These are phyloP conservation scores for Frankliniella fusca DNA, from an alignment of 2,888 invertebrate genomes.

Conservation along the genomic window DNA sequence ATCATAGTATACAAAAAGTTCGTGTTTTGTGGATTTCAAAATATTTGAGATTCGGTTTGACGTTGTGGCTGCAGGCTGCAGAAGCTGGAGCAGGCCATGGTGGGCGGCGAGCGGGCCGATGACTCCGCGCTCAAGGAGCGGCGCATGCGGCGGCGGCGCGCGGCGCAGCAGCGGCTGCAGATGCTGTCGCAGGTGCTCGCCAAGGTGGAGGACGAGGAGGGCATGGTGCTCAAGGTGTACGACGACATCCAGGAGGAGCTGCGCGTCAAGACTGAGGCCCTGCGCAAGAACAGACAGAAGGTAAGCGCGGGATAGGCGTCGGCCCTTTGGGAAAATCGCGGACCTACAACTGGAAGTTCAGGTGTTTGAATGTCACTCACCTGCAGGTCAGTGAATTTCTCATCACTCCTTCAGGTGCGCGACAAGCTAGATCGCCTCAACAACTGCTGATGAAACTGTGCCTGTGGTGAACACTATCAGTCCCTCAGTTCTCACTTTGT, in stretches of 20 bases:
- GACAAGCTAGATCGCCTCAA: too few species aligned
- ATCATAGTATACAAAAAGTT: too few species aligned
- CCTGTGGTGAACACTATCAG: too few species aligned
- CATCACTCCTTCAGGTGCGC: too few species aligned
- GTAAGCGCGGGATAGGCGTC: conserved; percentile 44
- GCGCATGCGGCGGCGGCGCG: conserved; percentile 60
- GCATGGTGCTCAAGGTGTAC: conserved; percentile 67
- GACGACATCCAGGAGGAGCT: conserved; percentile 74
- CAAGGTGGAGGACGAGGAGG: conserved; percentile 66
- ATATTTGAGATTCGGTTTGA: too few species aligned
- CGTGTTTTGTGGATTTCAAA: too few species aligned
- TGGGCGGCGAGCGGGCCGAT: conserved; percentile 72
- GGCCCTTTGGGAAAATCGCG: neutral
- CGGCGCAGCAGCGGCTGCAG: conserved; percentile 62
- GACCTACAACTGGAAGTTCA: too few species aligned
- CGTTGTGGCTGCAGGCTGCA: conserved; percentile 49
- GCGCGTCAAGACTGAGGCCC: conserved; percentile 62
- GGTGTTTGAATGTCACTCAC: too few species aligned
- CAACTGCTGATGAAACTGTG: too few species aligned
- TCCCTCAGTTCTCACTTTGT: too few species aligned
- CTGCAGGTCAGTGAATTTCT: too few species aligned
- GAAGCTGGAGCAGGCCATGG: conserved; percentile 67
- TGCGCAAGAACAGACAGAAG: conserved; percentile 62
- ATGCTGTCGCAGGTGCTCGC: conserved; percentile 57
- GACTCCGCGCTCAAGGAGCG: conserved; percentile 68